Conservation (phyloP, 2,797 vertebrate species). For the Naso thynnoides region DNA sequence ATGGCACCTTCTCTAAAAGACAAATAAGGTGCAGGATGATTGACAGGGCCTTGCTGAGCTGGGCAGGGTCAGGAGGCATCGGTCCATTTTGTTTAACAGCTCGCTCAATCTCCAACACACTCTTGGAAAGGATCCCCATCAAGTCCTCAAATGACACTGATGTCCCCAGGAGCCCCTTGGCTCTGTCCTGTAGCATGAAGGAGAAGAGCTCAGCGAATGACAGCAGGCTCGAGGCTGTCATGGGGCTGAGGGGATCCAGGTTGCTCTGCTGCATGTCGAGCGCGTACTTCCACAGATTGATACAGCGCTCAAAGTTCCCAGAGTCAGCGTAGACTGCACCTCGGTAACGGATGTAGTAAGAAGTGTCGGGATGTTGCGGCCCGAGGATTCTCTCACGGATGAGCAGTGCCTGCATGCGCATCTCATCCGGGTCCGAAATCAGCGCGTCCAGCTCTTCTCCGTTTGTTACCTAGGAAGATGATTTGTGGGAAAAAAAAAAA, state of each 20-base stretch:
- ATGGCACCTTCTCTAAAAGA: constrained; percentile 96
- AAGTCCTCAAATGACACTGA: constrained; percentile 97
- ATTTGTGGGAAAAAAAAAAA: not conserved
- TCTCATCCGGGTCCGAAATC: constrained; percentile 98
- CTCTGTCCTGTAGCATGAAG: constrained; percentile 98
- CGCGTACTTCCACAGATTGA: constrained; percentile 98
- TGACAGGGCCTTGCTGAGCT: constrained; percentile 97
- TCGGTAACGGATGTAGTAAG: constrained; percentile 98
- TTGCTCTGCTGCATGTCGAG: constrained; percentile 99
- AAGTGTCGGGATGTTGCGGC: constrained; percentile 97
- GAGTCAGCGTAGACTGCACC: constrained; percentile 98
- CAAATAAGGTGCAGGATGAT: constrained; percentile 99
- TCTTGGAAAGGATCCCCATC: constrained; percentile 97
- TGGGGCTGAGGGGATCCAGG: constrained; percentile 96
- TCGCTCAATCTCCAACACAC: constrained; percentile 96
- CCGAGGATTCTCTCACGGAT: constrained; percentile 97
- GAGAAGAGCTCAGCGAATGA: constrained; percentile 99
- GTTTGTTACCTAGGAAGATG: constrained; percentile 86
- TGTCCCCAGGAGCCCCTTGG: constrained; percentile 96
- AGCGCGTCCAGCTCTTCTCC: constrained; percentile 94
- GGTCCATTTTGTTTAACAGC: constrained; percentile 90
- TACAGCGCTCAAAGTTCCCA: constrained; percentile 98
- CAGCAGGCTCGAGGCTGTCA: constrained; percentile 97
- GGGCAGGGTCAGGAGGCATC: constrained; percentile 90
- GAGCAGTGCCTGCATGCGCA: constrained; percentile 98